A percentile compares a stretch with the other conserved stretches of the same genome.
phyloP scores from a whole-genome alignment of 2,888 invertebrate genomes.

The Isotomurus palustris region DNA sequence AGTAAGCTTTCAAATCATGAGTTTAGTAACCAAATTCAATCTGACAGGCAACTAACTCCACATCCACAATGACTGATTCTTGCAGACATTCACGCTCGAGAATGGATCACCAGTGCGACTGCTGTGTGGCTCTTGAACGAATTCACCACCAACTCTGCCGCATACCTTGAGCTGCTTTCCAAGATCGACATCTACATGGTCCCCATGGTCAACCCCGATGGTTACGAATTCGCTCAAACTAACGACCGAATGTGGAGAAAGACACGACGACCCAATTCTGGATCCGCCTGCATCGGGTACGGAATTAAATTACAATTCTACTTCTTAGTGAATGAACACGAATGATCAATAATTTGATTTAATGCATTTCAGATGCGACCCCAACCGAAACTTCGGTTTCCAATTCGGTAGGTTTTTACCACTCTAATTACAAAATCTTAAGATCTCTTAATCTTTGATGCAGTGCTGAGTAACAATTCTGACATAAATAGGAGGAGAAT shows the following conservation, averaged over 20 bases:
- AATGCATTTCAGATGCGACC: too few relatives aligned
- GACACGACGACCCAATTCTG: slow-evolving; percentile 56
- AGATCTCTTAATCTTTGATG: not conserved
- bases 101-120: slow-evolving; percentile 78
- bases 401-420: not conserved
- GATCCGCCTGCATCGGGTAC: slow-evolving; percentile 60
- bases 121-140: slow-evolving; percentile 67
- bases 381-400: slow-evolving; percentile 60
- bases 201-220: slow-evolving; percentile 75
- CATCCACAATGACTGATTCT: not conserved
- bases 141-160: slow-evolving; percentile 54
- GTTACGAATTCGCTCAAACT: slow-evolving; percentile 78
- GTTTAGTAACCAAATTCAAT: slow-evolving; percentile 2
- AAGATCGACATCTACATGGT: slow-evolving; percentile 64
- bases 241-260: slow-evolving; percentile 72
- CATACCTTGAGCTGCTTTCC: slow-evolving; percentile 54
- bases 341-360: too few relatives aligned
- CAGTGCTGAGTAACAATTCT: too few relatives aligned
- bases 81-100: slow-evolving; percentile 56
- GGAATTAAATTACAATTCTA: too few relatives aligned
- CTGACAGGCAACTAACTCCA: not conserved
- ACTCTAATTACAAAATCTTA: too few relatives aligned
- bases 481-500: slow-evolving; percentile 60
- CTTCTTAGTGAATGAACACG: too few relatives aligned
- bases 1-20: slow-evolving; percentile 14